These are phyloP conservation scores for Clarias batrachus DNA, from an alignment of 2,113 vertebrate species.

Conservation along the genomic window DNA sequence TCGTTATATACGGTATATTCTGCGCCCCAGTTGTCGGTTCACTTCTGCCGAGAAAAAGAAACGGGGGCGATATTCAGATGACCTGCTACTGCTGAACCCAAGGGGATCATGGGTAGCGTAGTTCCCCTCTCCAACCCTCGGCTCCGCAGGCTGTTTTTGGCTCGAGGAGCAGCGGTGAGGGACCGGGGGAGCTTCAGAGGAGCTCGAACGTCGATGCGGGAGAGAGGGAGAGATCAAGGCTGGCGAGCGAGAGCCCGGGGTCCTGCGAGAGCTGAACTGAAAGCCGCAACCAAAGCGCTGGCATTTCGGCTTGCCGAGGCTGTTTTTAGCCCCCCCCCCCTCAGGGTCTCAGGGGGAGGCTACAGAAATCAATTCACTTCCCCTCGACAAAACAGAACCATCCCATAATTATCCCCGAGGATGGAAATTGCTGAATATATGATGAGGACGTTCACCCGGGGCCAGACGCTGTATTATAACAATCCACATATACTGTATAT, in stretches of 20 bases:
- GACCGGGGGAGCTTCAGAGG: constrained; percentile 40
- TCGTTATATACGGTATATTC: background rate
- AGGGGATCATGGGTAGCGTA: constrained; percentile 39
- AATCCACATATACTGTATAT: constrained; percentile 6
- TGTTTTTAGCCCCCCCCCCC: constrained; percentile 46
- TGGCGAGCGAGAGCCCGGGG: constrained; percentile 8
- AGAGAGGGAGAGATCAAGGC: constrained; percentile 22
- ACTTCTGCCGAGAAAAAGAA: constrained; percentile 29
- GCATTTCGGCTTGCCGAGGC: constrained; percentile 47
- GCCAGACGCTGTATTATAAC: background rate
- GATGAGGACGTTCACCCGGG: constrained; percentile 12
- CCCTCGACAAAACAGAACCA: constrained; percentile 23
- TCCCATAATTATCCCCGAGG: constrained; percentile 49
- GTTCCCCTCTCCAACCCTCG: constrained; percentile 35
- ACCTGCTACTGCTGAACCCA: constrained; percentile 28
- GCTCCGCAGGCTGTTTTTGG: constrained; percentile 40
- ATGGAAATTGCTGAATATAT: constrained; percentile 15
- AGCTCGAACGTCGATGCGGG: constrained; percentile 39
- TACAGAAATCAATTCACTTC: constrained; percentile 54
- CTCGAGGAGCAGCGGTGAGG: constrained; percentile 9
- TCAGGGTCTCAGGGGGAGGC: constrained; percentile 19
- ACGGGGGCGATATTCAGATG: constrained; percentile 35
- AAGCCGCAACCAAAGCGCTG: constrained; percentile 40
- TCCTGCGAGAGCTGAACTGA: constrained; percentile 41
- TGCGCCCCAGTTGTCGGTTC: constrained; percentile 27